These are phyloP conservation scores for Stegastes partitus DNA, from an alignment of 2,113 vertebrate species.

Conservation along the genomic window DNA sequence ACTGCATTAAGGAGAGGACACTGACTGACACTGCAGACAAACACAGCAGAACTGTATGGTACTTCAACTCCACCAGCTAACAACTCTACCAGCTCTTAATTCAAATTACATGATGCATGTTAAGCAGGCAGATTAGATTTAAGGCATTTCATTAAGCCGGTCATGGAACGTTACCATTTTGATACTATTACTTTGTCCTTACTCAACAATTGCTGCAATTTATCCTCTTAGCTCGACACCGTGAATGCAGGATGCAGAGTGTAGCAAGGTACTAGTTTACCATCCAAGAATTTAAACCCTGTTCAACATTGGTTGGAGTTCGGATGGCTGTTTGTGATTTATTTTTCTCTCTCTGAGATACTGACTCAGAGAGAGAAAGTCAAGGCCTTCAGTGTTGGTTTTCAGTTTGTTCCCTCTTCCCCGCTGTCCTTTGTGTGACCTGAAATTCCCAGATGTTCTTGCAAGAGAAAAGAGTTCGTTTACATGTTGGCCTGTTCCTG, in stretches of 20 bases:
- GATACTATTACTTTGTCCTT: conserved; percentile 59
- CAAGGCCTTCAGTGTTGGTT: background rate
- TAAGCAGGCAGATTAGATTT: conserved; percentile 71
- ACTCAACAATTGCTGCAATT: conserved; percentile 44
- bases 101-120: conserved; percentile 55
- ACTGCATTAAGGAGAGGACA: conserved; percentile 7
- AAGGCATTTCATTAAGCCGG: conserved; percentile 68
- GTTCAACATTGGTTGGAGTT: background rate
- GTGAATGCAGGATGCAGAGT: conserved; percentile 11
- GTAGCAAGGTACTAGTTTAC: background rate
- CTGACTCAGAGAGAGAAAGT: background rate
- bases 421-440: conserved; percentile 32
- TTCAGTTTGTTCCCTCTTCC: conserved; percentile 9
- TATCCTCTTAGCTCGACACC: conserved; percentile 36
- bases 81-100: conserved; percentile 39
- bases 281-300: background rate
- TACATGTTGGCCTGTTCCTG: conserved; percentile 31
- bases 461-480: conserved; percentile 22
- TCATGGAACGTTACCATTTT: conserved; percentile 61
- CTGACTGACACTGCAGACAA: conserved; percentile 4
- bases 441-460: conserved; percentile 40
- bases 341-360: conserved; percentile 20
- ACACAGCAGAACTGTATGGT: conserved; percentile 20
- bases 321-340: background rate
- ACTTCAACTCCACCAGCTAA: conserved; percentile 24